These are phyloP conservation scores for Zoanthus sociatus DNA, from an alignment of 92 coral and sea anemone species.

Conservation along the genomic window DNA sequence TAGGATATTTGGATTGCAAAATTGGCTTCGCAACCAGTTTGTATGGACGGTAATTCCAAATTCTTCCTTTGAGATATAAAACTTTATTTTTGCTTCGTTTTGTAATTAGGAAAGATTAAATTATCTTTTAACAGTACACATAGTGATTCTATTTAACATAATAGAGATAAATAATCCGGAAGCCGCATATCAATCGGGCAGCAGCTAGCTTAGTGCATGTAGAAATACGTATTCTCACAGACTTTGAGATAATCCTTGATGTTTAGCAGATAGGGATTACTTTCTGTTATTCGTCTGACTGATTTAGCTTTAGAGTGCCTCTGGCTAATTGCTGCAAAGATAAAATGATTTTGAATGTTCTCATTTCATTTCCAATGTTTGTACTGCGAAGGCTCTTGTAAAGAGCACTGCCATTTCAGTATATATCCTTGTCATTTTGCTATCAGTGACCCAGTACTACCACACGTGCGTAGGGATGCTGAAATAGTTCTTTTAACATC, in stretches of 20 bases:
- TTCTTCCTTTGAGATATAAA: too few relatives aligned
- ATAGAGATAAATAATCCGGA: too few relatives aligned
- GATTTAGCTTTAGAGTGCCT: background rate
- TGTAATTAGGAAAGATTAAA: too few relatives aligned
- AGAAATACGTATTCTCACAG: background rate
- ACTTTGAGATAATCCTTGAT: background rate
- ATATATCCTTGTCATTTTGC: background rate
- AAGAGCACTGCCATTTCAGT: background rate
- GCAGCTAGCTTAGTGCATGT: background rate
- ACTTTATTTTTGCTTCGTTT: too few relatives aligned
- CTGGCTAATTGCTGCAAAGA: background rate
- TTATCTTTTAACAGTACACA: too few relatives aligned
- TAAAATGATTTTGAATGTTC: background rate
- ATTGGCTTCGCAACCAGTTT: too few relatives aligned
- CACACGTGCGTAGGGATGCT: background rate
- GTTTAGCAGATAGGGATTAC: background rate
- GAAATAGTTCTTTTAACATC: background rate
- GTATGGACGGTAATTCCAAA: too few relatives aligned
- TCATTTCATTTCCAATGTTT: background rate
- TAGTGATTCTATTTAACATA: too few relatives aligned
- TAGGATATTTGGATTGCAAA: too few relatives aligned
- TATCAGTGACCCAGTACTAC: background rate
- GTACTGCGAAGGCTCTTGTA: background rate
- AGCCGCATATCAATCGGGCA: too few relatives aligned
- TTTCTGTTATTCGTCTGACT: background rate